Evolutionary conservation across 2,113 vertebrate genomes (phyloP), one percentile per base, ranked within the genome.

Genomic region (Calyptomena viridis): DNA sequence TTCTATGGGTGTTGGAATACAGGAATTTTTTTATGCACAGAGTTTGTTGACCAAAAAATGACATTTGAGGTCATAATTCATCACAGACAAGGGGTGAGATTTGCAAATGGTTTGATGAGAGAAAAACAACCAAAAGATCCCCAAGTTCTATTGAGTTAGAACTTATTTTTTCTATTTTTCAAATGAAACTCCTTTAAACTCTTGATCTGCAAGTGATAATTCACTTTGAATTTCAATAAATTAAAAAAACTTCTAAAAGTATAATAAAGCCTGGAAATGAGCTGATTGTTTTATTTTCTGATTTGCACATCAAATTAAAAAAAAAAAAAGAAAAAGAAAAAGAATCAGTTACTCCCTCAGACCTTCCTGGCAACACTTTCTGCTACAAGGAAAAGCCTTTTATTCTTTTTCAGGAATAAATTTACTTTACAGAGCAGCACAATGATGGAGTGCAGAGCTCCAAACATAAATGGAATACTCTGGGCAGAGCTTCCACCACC

Each of bases 391-490:
- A 89, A 86, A n/a, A 87, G 31, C 19, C 25, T 47, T 47, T 52
- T 72, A 64, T 74, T 66, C 67, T 85, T 50, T 47, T 28, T 49
- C 24, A 77, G 27, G 94, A 93, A 93, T 87, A 96, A 94, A 95
- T 94, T 94, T 94, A 88, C 83, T 93, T 96, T 85, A 86, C 71
- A 82, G 92, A 94, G 66, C 79, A 91, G 76, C 62, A 90, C 82
- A 88, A 49, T 94, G 93, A 95, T 56, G 67, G 68, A 96, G 84
- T 80, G 74, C 92, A 96, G 94, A 90, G 44, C 92, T 94, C 82
- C 71, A 76, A 90, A 95, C 83, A 75, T 66, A 96, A 96, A 94
- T 91, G 93, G 94, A 96, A 89, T 46, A 94, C 86, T 95, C 76
- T 0, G 6, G 95, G 79, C 89, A 93, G 47, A 87, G 93, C 83